These are phyloP conservation scores for Prionailurus bengalensis DNA, from an alignment of 2,113 vertebrate genomes.

Conservation along the genomic window DNA sequence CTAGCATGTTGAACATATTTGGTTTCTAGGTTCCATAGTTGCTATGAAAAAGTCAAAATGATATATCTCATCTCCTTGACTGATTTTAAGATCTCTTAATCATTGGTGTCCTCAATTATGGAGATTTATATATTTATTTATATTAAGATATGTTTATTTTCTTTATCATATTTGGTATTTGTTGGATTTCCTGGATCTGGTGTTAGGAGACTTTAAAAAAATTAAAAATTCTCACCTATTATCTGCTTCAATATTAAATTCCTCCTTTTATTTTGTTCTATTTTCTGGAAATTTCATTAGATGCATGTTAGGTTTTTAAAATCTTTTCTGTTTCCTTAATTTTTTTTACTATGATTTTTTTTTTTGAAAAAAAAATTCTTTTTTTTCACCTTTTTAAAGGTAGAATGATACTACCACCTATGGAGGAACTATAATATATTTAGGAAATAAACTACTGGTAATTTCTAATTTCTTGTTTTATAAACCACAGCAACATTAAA, in stretches of 20 bases:
- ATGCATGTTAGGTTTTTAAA: background rate
- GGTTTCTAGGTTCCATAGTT: background rate
- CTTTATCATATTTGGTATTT: background rate
- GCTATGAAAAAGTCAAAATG: background rate
- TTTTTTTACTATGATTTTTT: background rate
- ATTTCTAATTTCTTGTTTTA: constrained; percentile 21
- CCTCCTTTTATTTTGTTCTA: background rate
- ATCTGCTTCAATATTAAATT: background rate
- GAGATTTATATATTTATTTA: background rate
- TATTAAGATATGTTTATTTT: background rate
- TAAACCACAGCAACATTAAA: background rate
- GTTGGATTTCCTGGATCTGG: background rate
- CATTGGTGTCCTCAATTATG: background rate
- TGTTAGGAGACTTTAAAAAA: background rate
- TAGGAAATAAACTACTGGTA: background rate
- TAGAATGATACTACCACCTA: background rate
- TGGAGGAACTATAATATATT: background rate
- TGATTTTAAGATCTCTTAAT: background rate
- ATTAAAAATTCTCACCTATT: background rate
- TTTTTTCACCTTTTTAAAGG: background rate
- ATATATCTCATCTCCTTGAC: background rate
- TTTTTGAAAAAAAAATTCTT: background rate
- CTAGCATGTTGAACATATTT: background rate
- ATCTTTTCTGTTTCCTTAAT: background rate
- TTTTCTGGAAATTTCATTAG: background rate